Percentiles rank a stretch among this genome's conserved stretches.
These are phyloP conservation scores for Hypercompe scribonia DNA, from an alignment of 2,888 invertebrate genomes.

Conservation along the genomic window DNA sequence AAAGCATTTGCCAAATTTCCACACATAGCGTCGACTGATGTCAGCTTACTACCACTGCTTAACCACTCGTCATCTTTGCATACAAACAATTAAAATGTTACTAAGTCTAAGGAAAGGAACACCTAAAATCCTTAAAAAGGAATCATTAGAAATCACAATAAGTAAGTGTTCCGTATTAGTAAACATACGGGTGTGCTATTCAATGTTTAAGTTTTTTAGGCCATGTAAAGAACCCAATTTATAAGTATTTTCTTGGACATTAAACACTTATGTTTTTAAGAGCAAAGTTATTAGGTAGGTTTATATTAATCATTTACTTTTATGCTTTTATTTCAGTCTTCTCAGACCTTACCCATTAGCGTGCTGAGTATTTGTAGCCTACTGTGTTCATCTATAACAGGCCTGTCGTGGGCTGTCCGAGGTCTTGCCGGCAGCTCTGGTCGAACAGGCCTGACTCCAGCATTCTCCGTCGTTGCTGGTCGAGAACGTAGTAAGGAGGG, in stretches of 20 bases:
- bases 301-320: too few relatives aligned
- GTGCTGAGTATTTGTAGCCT: conserved; percentile 76
- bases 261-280: not conserved
- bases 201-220: too few relatives aligned
- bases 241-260: not conserved
- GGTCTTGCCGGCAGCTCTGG: conserved; percentile 65
- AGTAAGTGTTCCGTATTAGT: too few relatives aligned
- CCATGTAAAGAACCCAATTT: too few relatives aligned
- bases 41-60: conserved; percentile 78
- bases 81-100: not conserved
- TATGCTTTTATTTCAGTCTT: not conserved
- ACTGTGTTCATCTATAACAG: conserved; percentile 59
- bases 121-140: too few relatives aligned
- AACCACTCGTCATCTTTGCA: conserved; percentile 77
- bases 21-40: conserved; percentile 79
- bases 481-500: conserved; percentile 52
- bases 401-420: conserved; percentile 66
- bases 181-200: too few relatives aligned
- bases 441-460: conserved; percentile 64
- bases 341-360: conserved; percentile 67
- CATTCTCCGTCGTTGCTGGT: conserved; percentile 76
- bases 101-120: too few relatives aligned
- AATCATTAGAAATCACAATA: too few relatives aligned
- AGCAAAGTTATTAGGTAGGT: too few relatives aligned
- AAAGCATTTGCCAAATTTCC: conserved; percentile 80